A percentile compares a stretch with the other conserved stretches of the same genome.
phyloP scores from a whole-genome alignment of 2,797 vertebrate genomes.

The Pachyuromys duprasi region DNA sequence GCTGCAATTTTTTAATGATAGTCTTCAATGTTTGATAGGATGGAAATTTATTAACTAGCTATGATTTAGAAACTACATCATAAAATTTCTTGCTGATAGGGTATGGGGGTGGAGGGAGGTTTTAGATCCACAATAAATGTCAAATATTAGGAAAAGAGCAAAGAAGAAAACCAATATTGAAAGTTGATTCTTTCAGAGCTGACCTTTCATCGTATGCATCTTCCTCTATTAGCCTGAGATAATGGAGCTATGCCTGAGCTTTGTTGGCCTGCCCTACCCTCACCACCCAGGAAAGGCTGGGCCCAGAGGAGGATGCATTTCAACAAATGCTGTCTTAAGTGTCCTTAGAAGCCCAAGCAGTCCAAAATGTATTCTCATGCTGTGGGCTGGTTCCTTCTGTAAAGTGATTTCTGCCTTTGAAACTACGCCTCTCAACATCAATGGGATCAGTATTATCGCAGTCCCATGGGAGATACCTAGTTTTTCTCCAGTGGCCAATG shows the following conservation, averaged over 20 bases:
- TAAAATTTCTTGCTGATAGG: neutral
- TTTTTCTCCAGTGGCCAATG: neutral
- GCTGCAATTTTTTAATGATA: conserved; percentile 38
- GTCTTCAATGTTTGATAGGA: conserved; percentile 46
- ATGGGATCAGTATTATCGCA: neutral
- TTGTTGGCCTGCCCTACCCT: neutral
- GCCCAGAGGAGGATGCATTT: conserved; percentile 34
- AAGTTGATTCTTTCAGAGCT: conserved; percentile 42
- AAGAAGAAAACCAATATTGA: conserved; percentile 67
- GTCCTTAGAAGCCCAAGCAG: neutral
- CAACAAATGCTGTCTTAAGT: conserved; percentile 43
- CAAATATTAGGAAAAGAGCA: conserved; percentile 62
- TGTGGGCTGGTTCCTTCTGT: neutral
- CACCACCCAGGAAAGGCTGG: conserved; percentile 57
- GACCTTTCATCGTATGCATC: conserved; percentile 33
- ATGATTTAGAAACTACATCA: neutral
- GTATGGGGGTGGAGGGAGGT: neutral
- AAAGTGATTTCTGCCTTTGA: neutral
- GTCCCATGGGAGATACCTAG: neutral
- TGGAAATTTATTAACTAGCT: conserved; percentile 52
- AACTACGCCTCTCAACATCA: neutral
- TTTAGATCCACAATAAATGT: conserved; percentile 63
- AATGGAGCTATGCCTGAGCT: conserved; percentile 54
- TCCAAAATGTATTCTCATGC: conserved; percentile 1
- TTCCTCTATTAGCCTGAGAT: conserved; percentile 30